Percentiles rank a stretch among this genome's conserved stretches.
Conservation (phyloP, 2,797 vertebrate genomes). For the Gephyroberyx darwinii region DNA sequence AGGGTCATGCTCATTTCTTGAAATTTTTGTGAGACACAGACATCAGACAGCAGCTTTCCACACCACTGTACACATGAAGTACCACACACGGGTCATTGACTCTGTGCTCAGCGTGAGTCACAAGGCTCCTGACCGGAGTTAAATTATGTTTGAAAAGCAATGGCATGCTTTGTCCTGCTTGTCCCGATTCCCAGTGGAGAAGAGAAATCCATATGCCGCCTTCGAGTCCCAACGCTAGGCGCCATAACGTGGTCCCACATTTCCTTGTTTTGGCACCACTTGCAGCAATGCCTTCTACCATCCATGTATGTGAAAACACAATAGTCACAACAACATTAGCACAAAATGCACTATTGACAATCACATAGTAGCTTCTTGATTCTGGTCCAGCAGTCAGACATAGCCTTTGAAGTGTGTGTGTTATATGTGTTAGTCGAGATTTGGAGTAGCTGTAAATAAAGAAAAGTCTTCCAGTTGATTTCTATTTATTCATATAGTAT, state of each 20-base stretch:
- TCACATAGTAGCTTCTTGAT: constrained; percentile 58
- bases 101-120: not conserved
- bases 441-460: constrained; percentile 49
- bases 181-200: not conserved
- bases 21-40: not conserved
- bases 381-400: constrained; percentile 44
- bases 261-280: not conserved
- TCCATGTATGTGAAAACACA: constrained; percentile 7
- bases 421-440: constrained; percentile 20
- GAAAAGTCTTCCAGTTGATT: constrained; percentile 57
- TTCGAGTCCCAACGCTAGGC: constrained; percentile 3
- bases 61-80: not conserved
- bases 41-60: not conserved
- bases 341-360: constrained; percentile 70
- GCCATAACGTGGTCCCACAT: not conserved
- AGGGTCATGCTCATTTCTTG: too few species aligned
- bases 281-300: constrained; percentile 34
- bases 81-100: not conserved
- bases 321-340: constrained; percentile 23
- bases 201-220: constrained; percentile 1
- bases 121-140: not conserved
- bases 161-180: not conserved
- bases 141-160: constrained; percentile 8
- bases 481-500: constrained; percentile 59
- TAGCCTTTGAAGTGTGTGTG: constrained; percentile 23